Evolutionary conservation across 2,888 invertebrate species (phyloP).

Genomic region (Nemapogon koenigi): DNA sequence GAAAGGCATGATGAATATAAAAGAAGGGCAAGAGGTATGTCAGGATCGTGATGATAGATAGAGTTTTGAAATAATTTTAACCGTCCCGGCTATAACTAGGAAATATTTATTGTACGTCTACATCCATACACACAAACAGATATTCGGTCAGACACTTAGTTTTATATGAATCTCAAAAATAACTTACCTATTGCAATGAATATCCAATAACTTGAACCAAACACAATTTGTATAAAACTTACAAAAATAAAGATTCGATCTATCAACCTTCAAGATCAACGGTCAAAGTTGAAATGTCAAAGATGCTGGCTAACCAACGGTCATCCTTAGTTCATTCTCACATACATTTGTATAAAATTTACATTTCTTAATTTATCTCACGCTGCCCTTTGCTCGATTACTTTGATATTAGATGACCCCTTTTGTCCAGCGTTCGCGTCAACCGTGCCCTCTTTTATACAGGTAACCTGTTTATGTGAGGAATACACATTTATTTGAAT

Average conservation of each 20-base stretch:
- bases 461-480: neutral
- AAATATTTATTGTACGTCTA: too few species aligned
- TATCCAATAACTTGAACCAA: too few species aligned
- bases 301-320: constrained; percentile 22
- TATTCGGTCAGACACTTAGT: too few species aligned
- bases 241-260: neutral
- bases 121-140: too few species aligned
- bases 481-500: constrained; percentile 1
- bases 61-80: too few species aligned
- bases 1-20: too few species aligned
- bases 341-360: constrained; percentile 35
- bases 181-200: too few species aligned
- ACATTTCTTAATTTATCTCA: constrained; percentile 4
- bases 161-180: too few species aligned
- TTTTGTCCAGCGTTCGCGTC: neutral
- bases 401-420: constrained; percentile 1
- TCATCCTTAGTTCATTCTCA: constrained; percentile 38
- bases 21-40: too few species aligned
- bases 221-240: constrained; percentile 2
- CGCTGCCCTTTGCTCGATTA: neutral
- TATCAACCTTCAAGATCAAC: constrained; percentile 18
- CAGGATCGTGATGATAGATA: too few species aligned
- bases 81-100: too few species aligned
- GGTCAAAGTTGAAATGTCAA: constrained; percentile 30
- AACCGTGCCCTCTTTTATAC: neutral